Evolutionary conservation across 2,797 vertebrate species (phyloP).

Genomic region (Pempheris klunzingeri): DNA sequence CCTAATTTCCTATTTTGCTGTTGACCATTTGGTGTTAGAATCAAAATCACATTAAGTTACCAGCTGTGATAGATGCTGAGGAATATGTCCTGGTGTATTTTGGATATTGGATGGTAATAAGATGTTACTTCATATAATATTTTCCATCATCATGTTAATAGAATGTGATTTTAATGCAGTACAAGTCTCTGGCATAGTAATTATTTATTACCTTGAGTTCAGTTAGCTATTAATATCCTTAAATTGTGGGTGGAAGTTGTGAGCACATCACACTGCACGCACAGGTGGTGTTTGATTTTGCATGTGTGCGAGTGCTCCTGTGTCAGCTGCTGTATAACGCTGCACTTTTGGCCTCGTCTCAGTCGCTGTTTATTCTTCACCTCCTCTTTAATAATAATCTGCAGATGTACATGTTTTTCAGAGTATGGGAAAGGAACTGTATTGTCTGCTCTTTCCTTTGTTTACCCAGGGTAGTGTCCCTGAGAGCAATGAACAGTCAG

Average conservation of each 20-base stretch:
- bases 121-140: neutral
- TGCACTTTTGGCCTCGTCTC: neutral
- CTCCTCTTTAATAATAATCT: no score
- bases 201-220: slow-evolving; percentile 25
- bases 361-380: neutral
- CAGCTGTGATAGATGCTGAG: neutral
- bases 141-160: neutral
- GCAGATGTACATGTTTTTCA: neutral
- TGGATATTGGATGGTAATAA: neutral
- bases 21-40: neutral
- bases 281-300: neutral
- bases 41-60: neutral
- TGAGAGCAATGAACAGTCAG: slow-evolving; percentile 8
- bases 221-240: slow-evolving; percentile 15
- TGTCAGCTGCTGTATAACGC: neutral
- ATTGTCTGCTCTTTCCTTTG: neutral
- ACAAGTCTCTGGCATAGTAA: neutral
- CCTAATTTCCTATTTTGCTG: neutral
- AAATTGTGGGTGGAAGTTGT: neutral
- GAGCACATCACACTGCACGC: neutral
- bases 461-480: slow-evolving; percentile 3
- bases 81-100: neutral
- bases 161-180: slow-evolving; percentile 1
- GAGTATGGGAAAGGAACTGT: neutral
- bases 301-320: no score